Evolutionary conservation across 2,888 invertebrate genomes (phyloP), one percentile per base, ranked within the genome.

Genomic region (Yponomeuta malinellus): DNA sequence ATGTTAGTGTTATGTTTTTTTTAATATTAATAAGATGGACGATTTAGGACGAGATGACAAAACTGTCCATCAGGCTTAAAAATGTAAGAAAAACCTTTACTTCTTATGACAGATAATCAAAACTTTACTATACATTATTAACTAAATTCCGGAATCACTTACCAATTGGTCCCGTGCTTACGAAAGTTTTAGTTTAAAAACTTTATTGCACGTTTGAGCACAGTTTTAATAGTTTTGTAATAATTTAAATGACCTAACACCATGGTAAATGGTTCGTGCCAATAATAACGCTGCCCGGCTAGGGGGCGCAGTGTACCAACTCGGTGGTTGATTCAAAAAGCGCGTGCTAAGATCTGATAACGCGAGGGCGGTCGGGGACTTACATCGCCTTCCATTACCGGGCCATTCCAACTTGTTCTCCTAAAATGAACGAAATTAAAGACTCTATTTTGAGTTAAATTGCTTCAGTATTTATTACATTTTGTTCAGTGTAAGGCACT

Each of bases 331-430:
- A 59, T 59, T 59, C 52, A 59, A 15, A 59, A 59, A 59, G 52
- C 52, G 52, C 52, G 52, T 59, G 52, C 52, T 59, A 59, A 59
- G 52, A 59, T 59, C 52, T 59, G 52, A 59, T 59, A 59, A 59
- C 3, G 52, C 15, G 52, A 15, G 52, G 52, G 52, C 52, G 52
- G 52, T 59, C 52, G 52, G 52, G 52, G 52, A 59, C 52, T 59
- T 59, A 59, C 52, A 59, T 59, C 52, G 52, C 52, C 52, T 12
- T 59, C 52, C 52, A 59, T 59, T 59, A 59, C 52, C 52, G 52
- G 52, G 52, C 52, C 52, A 59, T 59, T 59, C 52, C 52, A 59
- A 59, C 52, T 59, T 59, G 52, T 59, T 59, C 52, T 59, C 52
- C 52, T 59, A 15, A 59, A 59, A 59, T 15, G 52, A 59, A 59